These are phyloP conservation scores for Chionoecetes opilio DNA, from an alignment of 1,140 invertebrate genomes.

Conservation along the genomic window DNA sequence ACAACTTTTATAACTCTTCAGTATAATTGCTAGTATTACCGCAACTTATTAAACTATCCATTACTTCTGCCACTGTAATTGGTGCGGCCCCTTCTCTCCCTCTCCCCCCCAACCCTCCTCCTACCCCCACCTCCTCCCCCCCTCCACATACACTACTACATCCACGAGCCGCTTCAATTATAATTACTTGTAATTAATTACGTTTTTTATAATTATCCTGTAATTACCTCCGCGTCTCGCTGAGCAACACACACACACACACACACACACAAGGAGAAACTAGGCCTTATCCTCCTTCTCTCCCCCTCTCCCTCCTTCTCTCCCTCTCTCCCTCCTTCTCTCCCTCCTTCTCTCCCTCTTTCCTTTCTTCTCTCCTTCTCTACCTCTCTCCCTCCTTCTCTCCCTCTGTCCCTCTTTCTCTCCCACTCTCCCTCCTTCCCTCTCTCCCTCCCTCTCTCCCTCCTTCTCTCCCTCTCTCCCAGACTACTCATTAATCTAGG, in stretches of 20 bases:
- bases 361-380: too few relatives aligned
- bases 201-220: conserved; percentile 7
- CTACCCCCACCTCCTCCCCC: neutral
- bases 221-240: neutral
- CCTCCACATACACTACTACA: neutral
- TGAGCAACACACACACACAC: conserved; percentile 16
- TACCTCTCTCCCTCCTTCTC: too few relatives aligned
- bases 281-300: too few relatives aligned
- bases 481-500: neutral
- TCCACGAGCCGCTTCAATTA: neutral
- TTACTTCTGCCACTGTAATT: conserved; percentile 29
- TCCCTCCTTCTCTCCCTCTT: neutral
- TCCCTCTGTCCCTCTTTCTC: neutral
- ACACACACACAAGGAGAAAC: neutral
- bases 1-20: neutral
- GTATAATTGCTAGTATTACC: neutral
- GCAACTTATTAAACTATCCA: neutral
- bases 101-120: neutral
- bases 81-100: neutral
- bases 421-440: neutral
- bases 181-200: conserved; percentile 32
- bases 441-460: neutral
- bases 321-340: neutral
- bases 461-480: neutral
- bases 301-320: neutral